Evolutionary conservation across 2,888 invertebrate genomes (phyloP), one percentile per base, ranked within the genome.

Genomic region (Limnephilus lunatus): DNA sequence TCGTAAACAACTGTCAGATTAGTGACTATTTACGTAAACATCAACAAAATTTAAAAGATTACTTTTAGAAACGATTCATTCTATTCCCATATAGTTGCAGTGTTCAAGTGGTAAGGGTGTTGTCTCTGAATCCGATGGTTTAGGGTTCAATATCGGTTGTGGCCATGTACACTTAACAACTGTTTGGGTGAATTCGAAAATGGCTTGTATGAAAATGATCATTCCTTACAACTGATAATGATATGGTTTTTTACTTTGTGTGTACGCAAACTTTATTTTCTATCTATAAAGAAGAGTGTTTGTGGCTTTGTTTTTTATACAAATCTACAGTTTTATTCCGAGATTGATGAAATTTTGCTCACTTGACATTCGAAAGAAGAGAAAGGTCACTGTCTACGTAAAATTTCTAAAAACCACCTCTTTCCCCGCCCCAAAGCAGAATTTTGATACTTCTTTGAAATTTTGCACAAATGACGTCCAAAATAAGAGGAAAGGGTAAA

Each of bases 1-100:
- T 89, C n/a, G 68, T 48, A 91, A 53, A 88, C 88, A 88, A 88
- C 68, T 88, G 88, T 88, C 88, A 88, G 83, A 35, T 83, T 25
- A 25, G 32, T 83, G 83, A 35, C 32, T 83, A 35, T 83, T 83
- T 83, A 83, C 83, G 35, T 83, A 35, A n/a, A 83, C 30, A 32
- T 83, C 25, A 83, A 32, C 30, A 83, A 31, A 25, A 31, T 32
- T 19, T 83, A 7, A 14, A 32, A 12, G 12, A 31, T 82, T 83
- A 35, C 14, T 83, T 83, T 83, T 35, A 15, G 14, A 82, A 82
- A 30, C 82, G 0, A 83, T 31, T 19, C 19, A 19, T 15, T 32
- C 32, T 48, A 48, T 48, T 48, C 7, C 19, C 31, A 9, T 5
- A 31, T 31, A 25, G 5, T 44, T 85, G n/a, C 39, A 25, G 7